Evolutionary conservation across 2,113 vertebrate genomes (phyloP).

Genomic region (Laticauda laticaudata): DNA sequence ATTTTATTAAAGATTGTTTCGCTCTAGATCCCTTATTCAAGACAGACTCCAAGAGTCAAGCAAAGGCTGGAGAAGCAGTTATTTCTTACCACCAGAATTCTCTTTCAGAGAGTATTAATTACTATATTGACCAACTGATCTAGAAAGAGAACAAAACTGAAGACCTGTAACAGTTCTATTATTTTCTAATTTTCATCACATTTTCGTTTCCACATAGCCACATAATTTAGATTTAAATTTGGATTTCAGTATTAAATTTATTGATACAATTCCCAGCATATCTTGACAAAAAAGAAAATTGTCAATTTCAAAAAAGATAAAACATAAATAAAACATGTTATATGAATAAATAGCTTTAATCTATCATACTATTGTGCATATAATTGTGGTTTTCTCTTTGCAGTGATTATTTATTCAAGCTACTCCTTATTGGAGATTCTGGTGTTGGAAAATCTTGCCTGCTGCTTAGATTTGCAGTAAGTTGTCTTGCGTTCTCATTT

Average conservation of each 20-base stretch:
- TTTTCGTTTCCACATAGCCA: neutral
- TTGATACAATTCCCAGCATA: neutral
- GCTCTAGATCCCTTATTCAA: neutral
- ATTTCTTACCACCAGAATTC: neutral
- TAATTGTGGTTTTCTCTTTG: constrained; percentile 44
- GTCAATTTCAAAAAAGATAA: neutral
- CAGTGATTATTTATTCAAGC: constrained; percentile 99
- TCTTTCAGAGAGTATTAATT: neutral
- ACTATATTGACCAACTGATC: neutral
- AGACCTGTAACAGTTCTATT: neutral
- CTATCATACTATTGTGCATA: neutral
- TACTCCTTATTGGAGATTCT: constrained; percentile 97
- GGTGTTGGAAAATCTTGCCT: constrained; percentile 98
- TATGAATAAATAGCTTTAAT: neutral
- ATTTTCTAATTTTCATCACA: neutral
- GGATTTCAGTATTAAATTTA: neutral
- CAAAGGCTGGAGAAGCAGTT: neutral
- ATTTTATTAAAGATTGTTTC: neutral
- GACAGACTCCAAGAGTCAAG: neutral
- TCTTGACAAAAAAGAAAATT: neutral
- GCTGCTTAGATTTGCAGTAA: constrained; percentile 97
- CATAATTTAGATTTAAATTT: neutral
- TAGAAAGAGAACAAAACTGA: neutral
- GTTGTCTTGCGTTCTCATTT: constrained; percentile 68
- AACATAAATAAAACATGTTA: neutral